phyloP scores from a whole-genome alignment of 2,113 vertebrate species.

The Catharus minimus region DNA sequence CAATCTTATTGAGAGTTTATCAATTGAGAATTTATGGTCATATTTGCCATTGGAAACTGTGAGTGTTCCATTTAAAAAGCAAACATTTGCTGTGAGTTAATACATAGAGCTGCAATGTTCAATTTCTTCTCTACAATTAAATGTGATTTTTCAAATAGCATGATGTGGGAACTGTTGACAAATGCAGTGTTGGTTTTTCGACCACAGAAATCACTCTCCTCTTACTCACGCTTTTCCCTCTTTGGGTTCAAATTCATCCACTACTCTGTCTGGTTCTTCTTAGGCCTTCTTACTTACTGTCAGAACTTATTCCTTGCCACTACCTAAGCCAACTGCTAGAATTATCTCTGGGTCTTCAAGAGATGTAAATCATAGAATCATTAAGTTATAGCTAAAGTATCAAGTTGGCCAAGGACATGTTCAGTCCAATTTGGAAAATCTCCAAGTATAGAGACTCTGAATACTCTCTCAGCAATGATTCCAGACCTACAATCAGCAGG shows the following conservation, averaged over 20 bases:
- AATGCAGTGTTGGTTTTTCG: background rate
- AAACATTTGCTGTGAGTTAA: background rate
- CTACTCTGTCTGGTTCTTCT: background rate
- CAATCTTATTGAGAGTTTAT: background rate
- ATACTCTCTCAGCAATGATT: background rate
- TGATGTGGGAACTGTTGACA: background rate
- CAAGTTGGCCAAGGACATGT: background rate
- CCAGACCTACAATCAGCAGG: background rate
- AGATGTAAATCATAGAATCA: background rate
- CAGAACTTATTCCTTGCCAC: background rate
- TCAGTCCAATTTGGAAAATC: background rate
- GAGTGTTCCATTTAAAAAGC: conserved; percentile 2
- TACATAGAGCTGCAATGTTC: background rate
- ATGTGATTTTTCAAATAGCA: conserved; percentile 10
- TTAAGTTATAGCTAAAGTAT: background rate
- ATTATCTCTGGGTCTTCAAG: background rate
- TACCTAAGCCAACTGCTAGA: background rate
- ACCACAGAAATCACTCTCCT: background rate
- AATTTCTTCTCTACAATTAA: background rate
- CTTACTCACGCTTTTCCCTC: background rate
- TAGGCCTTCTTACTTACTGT: background rate
- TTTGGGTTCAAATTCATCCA: background rate
- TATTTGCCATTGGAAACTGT: background rate
- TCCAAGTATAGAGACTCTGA: background rate
- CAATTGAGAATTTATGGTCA: background rate